Base-by-base conservation (phyloP, 1,140 invertebrate species). In the Neodiprion pinetum region DNA sequence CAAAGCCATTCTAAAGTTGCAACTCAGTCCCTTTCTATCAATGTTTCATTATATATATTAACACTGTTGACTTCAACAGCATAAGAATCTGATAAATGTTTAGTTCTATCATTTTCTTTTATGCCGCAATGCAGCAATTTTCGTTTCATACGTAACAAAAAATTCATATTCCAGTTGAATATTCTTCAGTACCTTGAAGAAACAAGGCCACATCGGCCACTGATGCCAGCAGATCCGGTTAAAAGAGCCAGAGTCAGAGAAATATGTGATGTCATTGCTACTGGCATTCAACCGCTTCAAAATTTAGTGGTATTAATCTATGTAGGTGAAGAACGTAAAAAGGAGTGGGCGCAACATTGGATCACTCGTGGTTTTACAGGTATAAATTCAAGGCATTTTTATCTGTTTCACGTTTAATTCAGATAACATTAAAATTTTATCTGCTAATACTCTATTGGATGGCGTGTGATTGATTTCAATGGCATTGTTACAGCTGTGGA, bases 131-230 rank as follows among this genome's bases (percentile, higher is more conserved):
- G 28, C 28, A 40, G 28, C 28, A 40, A 40, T 40, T 40, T 40
- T 40, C 5, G 28, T 40, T 40, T 40, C 17, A 67, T 7, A 66
- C 12, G 21, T n/a, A 66, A 49, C 9, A 68, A 65, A 68, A 48
- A 11, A 71, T 73, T 48, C 53, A 9, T 80, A 72, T 72, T 77
- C 10, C 80, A 94, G 86, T 86, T 98, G 66, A 96, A 95, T 80
- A 98, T 99, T 74, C 93, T 99, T 91, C 96, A 98, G 88, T 99
- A 98, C 88, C 89, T 99, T 81, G 97, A 99, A 89, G 97, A 99
- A 88, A 95, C 93, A 1, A 91, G 95, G 83, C 95, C 96, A 11
- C 93, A 96, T 82, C 91, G 93, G 76, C 93, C 95, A 50, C 85
- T 98, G 10, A 91, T 99, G 87, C 96, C 97, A 23, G 93, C 94